phyloP scores from a whole-genome alignment of 2,797 vertebrate genomes.

The Malacoraja senta region DNA sequence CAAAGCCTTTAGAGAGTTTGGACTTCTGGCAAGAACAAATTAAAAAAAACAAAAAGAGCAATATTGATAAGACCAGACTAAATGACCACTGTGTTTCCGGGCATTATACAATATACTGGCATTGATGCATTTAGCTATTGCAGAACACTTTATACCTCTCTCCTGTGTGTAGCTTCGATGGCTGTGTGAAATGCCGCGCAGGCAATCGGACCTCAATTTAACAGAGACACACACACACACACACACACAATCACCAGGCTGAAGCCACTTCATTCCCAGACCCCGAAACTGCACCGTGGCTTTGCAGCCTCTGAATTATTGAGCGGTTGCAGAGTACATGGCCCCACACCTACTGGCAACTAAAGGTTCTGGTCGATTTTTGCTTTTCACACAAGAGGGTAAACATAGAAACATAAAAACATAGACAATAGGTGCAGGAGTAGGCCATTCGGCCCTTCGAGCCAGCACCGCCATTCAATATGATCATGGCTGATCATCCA shows the following conservation, averaged over 20 bases:
- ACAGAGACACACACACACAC: neutral
- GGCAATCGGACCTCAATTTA: neutral
- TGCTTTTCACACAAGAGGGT: neutral
- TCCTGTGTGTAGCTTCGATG: neutral
- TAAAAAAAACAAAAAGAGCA: slow-evolving; percentile 18
- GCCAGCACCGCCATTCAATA: too few species aligned
- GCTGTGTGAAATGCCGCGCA: neutral
- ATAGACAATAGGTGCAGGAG: too few species aligned
- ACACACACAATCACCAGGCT: neutral
- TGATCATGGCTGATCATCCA: too few species aligned
- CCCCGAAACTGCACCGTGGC: neutral
- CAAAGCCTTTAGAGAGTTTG: neutral
- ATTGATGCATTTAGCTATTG: neutral
- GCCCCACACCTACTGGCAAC: neutral
- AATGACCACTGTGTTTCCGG: neutral
- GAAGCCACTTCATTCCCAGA: neutral
- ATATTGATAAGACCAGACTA: slow-evolving; percentile 16
- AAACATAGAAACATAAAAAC: too few species aligned
- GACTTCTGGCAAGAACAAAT: slow-evolving; percentile 21
- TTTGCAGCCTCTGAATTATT: neutral
- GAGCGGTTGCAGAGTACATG: neutral
- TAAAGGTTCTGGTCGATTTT: neutral
- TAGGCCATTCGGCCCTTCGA: too few species aligned
- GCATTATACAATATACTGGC: slow-evolving; percentile 16
- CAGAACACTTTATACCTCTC: neutral